Evolutionary conservation across 1,140 invertebrate species (phyloP), one percentile per base, ranked within the genome.

Genomic region (Nilaparvata lugens): DNA sequence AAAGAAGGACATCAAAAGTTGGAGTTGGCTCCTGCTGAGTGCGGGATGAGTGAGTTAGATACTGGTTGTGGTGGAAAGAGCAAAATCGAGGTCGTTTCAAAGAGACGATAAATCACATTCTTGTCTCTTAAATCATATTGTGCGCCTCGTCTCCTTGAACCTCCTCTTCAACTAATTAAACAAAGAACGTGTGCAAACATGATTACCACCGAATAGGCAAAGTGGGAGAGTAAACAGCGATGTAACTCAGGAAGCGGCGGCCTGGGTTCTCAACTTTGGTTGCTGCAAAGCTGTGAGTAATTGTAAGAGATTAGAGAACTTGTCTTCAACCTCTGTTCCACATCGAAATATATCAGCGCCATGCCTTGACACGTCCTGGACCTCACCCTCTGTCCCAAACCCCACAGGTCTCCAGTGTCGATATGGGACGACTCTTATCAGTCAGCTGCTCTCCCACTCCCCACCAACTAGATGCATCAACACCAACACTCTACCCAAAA

Each of bases 291-390:
- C 45, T 48, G 16, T 48, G 45, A 48, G 45, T 48, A 48, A 48
- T 48, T 48, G 45, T 18, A 48, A 48, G 45, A 48, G 45, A 48
- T 48, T 48, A 48, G 45, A 48, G 45, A 48, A 48, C 45, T 48
- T 48, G 45, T 48, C 45, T 48, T 23, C 31, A 35, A 35, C 31
- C 31, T 35, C 45, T 48, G 21, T 48, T 18, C 21, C 45, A 48
- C 45, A 19, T 18, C 21, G 45, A 23, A 48, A 48, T 48, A 48
- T 48, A 19, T 23, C 16, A 48, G 45, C 14, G 45, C 2, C 31
- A 9, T 9, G 31, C 31, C 9, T 1, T 35, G 2, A 9, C 31
- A 2, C 31, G 1, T 1, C 2, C 31, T 11, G 13, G 7, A 35
- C 31, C 31, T 11, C n/a, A n/a, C n/a, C 31, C 31, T 35, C 31